Conservation (phyloP, 1,140 invertebrate species). For the Drosophila kurseongensis region DNA sequence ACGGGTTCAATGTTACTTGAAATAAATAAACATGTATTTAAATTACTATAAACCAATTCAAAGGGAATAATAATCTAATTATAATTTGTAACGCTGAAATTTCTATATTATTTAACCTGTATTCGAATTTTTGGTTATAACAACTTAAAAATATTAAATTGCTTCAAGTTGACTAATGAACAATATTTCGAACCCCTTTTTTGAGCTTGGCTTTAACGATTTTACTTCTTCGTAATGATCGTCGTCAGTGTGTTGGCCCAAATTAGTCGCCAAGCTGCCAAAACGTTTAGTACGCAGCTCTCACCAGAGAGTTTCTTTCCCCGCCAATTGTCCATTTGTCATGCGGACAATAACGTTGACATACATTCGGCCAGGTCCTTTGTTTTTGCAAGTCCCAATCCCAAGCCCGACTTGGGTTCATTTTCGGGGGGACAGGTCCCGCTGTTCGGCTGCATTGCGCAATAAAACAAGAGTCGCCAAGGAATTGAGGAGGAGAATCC, state of each 20-base stretch:
- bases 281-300: conserved; percentile 76
- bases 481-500: conserved; percentile 80
- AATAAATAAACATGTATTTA: too few relatives aligned
- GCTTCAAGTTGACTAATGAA: background rate
- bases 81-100: too few relatives aligned
- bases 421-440: conserved; percentile 7
- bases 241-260: conserved; percentile 47
- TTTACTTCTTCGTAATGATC: background rate
- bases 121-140: background rate
- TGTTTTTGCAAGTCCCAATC: conserved; percentile 27
- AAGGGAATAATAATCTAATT: too few relatives aligned
- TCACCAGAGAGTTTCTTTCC: conserved; percentile 35
- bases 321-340: conserved; percentile 74
- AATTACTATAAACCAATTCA: too few relatives aligned
- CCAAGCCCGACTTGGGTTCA: background rate
- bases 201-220: background rate
- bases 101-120: too few relatives aligned
- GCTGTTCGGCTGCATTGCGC: conserved; percentile 56
- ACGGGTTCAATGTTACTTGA: conserved; percentile 10
- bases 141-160: background rate
- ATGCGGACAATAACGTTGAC: conserved; percentile 69
- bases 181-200: background rate
- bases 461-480: conserved; percentile 65
- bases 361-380: conserved; percentile 70
- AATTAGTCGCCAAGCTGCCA: conserved; percentile 79